These are phyloP conservation scores for Megaceryle torquata DNA, from an alignment of 2,113 vertebrate species.

Conservation along the genomic window DNA sequence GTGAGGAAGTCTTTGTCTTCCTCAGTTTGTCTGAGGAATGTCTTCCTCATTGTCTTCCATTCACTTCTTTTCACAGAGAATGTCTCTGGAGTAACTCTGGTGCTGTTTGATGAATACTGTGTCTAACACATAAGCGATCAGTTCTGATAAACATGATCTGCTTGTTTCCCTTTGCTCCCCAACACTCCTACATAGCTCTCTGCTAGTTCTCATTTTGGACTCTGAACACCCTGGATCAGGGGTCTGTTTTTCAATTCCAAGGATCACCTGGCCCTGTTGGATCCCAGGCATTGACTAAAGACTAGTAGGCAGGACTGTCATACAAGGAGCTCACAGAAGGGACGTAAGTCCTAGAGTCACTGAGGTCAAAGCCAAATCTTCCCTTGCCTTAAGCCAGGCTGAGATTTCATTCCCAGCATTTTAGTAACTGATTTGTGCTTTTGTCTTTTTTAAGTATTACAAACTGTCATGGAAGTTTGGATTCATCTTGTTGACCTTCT, in stretches of 20 bases:
- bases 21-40: no score
- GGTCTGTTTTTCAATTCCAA: neutral
- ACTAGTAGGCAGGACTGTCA: neutral
- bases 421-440: neutral
- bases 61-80: fast-evolving
- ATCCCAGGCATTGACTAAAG: neutral
- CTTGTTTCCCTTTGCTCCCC: neutral
- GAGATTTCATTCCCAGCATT: neutral
- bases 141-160: neutral
- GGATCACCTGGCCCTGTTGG: neutral
- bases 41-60: neutral
- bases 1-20: neutral
- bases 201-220: neutral
- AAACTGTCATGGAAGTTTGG: neutral
- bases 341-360: neutral
- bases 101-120: neutral
- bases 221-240: neutral
- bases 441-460: neutral
- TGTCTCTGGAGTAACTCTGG: neutral
- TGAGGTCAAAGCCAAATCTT: neutral
- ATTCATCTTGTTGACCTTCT: neutral
- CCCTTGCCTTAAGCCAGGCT: neutral
- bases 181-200: fast-evolving
- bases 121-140: neutral
- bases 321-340: neutral